A percentile compares a stretch with the other conserved stretches of the same genome.
These are phyloP conservation scores for Drosophila melanica DNA, from an alignment of 1,140 invertebrate species.

Conservation along the genomic window DNA sequence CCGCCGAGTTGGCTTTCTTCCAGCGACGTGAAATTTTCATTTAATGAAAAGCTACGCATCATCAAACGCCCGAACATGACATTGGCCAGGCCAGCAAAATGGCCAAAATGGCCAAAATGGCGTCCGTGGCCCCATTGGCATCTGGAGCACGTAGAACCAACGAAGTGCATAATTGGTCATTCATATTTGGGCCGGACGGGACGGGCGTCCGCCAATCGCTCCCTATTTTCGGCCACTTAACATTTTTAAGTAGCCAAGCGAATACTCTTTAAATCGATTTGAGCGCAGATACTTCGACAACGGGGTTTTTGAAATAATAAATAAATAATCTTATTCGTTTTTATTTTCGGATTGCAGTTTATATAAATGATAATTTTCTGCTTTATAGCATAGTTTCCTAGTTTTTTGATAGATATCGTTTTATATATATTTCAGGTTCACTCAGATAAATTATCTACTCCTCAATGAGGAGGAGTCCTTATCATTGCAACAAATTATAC, in stretches of 20 bases:
- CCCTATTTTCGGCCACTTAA: background rate
- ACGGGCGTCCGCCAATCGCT: conserved; percentile 13
- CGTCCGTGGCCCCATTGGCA: conserved; percentile 58
- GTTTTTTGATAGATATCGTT: no score
- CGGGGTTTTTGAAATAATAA: no score
- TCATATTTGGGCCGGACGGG: conserved; percentile 67
- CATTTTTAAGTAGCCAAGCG: conserved; percentile 24
- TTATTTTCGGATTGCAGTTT: no score
- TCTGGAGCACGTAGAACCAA: conserved; percentile 72
- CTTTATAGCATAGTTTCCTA: no score
- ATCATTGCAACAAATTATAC: no score
- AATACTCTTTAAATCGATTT: background rate
- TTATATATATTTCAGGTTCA: no score
- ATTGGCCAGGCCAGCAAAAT: conserved; percentile 21
- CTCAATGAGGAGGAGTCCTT: no score
- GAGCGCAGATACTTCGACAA: background rate
- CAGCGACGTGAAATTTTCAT: conserved; percentile 76
- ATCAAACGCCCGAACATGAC: conserved; percentile 73
- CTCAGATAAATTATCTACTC: no score
- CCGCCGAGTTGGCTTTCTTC: conserved; percentile 23
- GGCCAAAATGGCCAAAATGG: conserved; percentile 37
- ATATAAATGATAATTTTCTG: no score
- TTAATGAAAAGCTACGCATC: conserved; percentile 83
- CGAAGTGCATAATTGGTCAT: conserved; percentile 81
- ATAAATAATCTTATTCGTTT: no score